Percentiles rank a stretch among this genome's conserved stretches.
These are phyloP conservation scores for Biston betularia DNA, from an alignment of 2,888 invertebrate genomes.

Conservation along the genomic window DNA sequence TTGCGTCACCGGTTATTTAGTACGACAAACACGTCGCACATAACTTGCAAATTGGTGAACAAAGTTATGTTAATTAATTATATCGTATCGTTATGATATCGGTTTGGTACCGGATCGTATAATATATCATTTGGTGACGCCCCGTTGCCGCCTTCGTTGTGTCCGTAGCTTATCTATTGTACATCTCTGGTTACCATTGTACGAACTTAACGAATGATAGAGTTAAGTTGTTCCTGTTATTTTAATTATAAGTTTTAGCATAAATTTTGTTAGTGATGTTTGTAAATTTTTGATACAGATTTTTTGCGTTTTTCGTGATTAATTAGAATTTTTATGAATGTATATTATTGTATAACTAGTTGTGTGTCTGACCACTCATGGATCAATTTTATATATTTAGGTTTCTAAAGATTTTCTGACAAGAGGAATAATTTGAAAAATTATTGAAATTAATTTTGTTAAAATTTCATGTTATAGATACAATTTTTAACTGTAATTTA, in stretches of 20 bases:
- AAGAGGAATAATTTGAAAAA: too few species aligned
- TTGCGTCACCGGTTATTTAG: conserved; percentile 45
- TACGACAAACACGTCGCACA: conserved; percentile 52
- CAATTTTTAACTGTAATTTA: too few species aligned
- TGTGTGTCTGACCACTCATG: too few species aligned
- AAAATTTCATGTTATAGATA: too few species aligned
- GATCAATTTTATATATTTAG: too few species aligned
- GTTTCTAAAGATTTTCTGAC: too few species aligned
- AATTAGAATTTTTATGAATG: too few species aligned
- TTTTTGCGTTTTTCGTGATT: too few species aligned
- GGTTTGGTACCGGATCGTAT: conserved; percentile 44
- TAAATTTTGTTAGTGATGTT: neutral
- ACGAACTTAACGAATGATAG: neutral
- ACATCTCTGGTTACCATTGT: conserved; percentile 56
- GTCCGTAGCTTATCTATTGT: conserved; percentile 66
- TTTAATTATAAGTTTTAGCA: neutral
- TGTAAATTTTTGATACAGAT: neutral
- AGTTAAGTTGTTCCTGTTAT: conserved; percentile 1
- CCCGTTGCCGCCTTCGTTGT: conserved; percentile 73
- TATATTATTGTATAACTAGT: too few species aligned
- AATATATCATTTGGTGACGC: conserved; percentile 66
- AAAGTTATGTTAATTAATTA: conserved; percentile 68
- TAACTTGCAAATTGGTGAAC: conserved; percentile 48
- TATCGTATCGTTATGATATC: conserved; percentile 44
- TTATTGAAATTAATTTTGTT: too few species aligned